Conservation (phyloP, 2,113 vertebrate species). For the Pangasianodon hypophthalmus region DNA sequence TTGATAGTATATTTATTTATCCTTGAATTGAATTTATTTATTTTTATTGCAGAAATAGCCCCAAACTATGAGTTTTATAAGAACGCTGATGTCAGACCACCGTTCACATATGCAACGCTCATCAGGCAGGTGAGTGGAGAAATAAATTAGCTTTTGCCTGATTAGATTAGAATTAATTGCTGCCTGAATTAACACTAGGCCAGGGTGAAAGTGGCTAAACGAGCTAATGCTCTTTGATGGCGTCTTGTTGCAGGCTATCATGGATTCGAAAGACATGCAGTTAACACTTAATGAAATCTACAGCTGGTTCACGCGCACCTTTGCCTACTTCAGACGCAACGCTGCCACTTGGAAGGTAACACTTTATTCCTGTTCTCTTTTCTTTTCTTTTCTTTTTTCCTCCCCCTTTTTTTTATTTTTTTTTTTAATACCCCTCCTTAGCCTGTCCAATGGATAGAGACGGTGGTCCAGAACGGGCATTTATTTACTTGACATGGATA, state of each 20-base stretch:
- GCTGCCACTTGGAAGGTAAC: conserved; percentile 99
- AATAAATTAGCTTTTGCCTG: conserved; percentile 86
- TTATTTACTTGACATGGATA: conserved; percentile 89
- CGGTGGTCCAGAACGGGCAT: conserved; percentile 71
- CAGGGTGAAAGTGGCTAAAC: conserved; percentile 55
- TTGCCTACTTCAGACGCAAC: conserved; percentile 99
- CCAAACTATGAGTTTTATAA: conserved; percentile 99
- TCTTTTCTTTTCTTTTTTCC: neutral
- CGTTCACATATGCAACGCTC: conserved; percentile 99
- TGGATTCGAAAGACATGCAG: conserved; percentile 99
- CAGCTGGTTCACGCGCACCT: conserved; percentile 99
- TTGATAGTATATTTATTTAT: conserved; percentile 78
- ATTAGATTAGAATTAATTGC: conserved; percentile 95
- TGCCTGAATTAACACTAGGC: conserved; percentile 76
- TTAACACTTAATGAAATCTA: conserved; percentile 99
- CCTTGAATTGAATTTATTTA: conserved; percentile 59
- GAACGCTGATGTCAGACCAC: conserved; percentile 99
- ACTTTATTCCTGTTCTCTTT: neutral
- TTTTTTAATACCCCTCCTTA: neutral
- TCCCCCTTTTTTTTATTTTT: neutral
- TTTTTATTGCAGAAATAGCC: conserved; percentile 88
- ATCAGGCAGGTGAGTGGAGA: conserved; percentile 99
- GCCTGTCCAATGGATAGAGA: neutral
- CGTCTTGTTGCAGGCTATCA: conserved; percentile 98
- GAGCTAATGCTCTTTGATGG: conserved; percentile 82